phyloP scores from a whole-genome alignment of 2,888 invertebrate genomes.

The Andrena chrysosceles region DNA sequence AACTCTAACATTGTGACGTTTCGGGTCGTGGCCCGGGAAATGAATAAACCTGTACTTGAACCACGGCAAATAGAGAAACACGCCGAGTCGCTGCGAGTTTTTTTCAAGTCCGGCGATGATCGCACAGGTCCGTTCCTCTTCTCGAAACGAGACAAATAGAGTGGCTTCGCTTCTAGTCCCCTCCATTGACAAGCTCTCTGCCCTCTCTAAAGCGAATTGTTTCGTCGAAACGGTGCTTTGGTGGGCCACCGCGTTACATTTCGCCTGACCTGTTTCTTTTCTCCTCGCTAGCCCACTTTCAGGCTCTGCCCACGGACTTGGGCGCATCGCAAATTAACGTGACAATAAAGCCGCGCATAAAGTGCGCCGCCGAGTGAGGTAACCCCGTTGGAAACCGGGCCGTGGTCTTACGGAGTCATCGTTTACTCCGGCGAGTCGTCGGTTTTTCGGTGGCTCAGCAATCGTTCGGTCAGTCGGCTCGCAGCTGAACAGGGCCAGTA shows the following conservation, averaged over 20 bases:
- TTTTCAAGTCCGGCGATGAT: neutral
- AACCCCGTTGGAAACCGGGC: neutral
- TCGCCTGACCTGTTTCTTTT: conserved; percentile 11
- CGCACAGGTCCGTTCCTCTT: no score
- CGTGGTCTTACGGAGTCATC: neutral
- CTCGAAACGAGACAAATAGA: no score
- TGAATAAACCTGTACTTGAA: neutral
- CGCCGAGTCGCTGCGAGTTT: neutral
- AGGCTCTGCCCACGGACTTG: neutral
- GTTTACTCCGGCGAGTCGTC: neutral
- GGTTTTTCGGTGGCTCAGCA: neutral
- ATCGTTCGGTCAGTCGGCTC: neutral
- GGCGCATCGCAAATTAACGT: conserved; percentile 18
- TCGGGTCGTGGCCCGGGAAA: neutral
- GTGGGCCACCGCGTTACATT: neutral
- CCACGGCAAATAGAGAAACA: neutral
- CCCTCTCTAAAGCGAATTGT: conserved; percentile 4
- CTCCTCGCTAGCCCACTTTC: neutral
- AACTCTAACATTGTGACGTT: neutral
- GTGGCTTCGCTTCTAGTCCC: neutral
- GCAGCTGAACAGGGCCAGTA: conserved; percentile 8
- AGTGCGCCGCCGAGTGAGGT: neutral
- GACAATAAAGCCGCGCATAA: conserved; percentile 27
- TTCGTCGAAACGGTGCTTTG: neutral
- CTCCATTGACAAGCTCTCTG: neutral